Base-by-base conservation (phyloP, 92 coral and sea anemone genomes). In the Pocillopora grandis region DNA sequence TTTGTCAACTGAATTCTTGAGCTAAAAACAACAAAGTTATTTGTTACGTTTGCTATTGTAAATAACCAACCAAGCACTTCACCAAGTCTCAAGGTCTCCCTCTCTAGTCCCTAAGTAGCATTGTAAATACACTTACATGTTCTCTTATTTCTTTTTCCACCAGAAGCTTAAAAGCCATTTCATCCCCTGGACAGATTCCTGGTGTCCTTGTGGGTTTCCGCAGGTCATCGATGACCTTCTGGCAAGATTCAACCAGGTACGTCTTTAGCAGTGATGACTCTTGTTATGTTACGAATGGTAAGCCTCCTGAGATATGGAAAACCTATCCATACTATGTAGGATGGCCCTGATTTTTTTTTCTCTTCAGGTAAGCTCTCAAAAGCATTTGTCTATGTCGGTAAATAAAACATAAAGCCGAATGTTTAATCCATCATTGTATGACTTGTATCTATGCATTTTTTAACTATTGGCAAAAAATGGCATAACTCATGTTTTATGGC, bases 131-230 rank as follows among this genome's bases (percentile, higher is more conserved):
- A 80, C 87, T 58, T 83, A 72, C 87, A 72, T 83, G 60, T 31
- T 75, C 16, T 60, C 58, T 21, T 12, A 83, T 83, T 73, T 83
- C 73, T 17, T 60, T 61, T 33, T 83, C 62, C 15, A 83, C 74
- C 11, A 80, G 33, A 42, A 68, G 59, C 85, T 56, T 66, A 1
- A 80, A 18, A 18, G 85, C 76, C 62, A 80, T 35, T 48, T 66
- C 64, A 27, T 76, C 83, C 23, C 83, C 83, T 7, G 36, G 72
- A 2, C 74, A 18, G 12, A 13, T 18, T 33, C 83, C 83, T 15
- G 83, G 84, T 9, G 84, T 80, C 36, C 84, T 66, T 55, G 16
- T 81, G 62, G 70, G n/a, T 8, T 70, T 31, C 78, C 85, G 55
- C 62, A 20, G 61, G 27, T 61, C 42, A 70, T 81, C 85, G 2